Base-by-base conservation (phyloP, 2,113 vertebrate genomes). In the Lipophrys pholis region DNA sequence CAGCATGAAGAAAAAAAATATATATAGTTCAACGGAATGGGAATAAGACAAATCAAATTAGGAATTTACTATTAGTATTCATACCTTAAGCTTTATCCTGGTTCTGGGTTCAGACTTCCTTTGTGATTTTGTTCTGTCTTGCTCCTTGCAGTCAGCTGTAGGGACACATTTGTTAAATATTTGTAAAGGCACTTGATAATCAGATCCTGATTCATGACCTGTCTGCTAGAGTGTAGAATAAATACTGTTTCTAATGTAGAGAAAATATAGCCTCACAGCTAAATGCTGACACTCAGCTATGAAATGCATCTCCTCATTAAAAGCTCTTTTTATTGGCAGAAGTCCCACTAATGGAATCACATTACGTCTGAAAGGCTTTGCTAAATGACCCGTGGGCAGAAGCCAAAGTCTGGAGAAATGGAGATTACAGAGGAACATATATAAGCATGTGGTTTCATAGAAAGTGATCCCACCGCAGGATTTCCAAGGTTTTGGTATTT, bases 401-500 rank as follows among this genome's bases (percentile, higher is more conserved):
- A 39, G 40, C 51, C 55, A 35, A 36, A 68, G 78, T 53, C 36
- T 9, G 17, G 40, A 76, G 74, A 69, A 65, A 71, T 77, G 71
- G 73, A 65, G 45, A 68, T 61, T 60, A 8, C 59, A 60, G 63
- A 69, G 38, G 65, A 83, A 72, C 67, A 63, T 30, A 68, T 74
- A 69, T 76, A 57, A 84, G 85, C 78, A 64, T 63, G 68, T 60
- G 50, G 21, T 8, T 51, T 69, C 40, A 75, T 45, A 65, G 61
- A 76, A 70, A 65, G 38, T 14, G 49, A 65, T 48, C 54, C 4
- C 10, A 58, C 76, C 48, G 53, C 62, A 49, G 8, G 35, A 59
- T 70, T 81, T 84, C 80, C 63, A 83, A 76, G 65, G 54, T 61
- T 61, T 58, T 63, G 60, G 74, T 80, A 30, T 72, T 70, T 55